Conservation (phyloP, 2,888 invertebrate genomes). For the Leptarthrus brevirostris region DNA sequence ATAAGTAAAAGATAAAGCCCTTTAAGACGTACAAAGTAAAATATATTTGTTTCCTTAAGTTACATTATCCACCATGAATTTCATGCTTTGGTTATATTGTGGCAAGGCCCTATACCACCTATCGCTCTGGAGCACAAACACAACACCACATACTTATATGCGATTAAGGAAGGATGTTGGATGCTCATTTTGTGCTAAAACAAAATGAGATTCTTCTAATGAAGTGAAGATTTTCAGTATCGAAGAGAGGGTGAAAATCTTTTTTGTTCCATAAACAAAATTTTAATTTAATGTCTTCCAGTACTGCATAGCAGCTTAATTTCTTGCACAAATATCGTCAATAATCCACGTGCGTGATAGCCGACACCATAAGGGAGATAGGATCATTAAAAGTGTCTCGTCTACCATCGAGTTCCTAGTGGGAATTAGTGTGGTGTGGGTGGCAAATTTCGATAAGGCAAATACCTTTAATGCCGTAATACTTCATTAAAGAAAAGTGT, state of each 20-base stretch:
- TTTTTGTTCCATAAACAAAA: not conserved
- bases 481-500: slow-evolving; percentile 56
- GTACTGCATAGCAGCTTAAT: not conserved
- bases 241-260: not conserved
- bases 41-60: slow-evolving; percentile 52
- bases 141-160: slow-evolving; percentile 15
- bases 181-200: slow-evolving; percentile 22
- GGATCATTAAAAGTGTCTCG: slow-evolving; percentile 33
- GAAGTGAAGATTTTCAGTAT: slow-evolving; percentile 42
- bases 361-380: not conserved
- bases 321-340: not conserved
- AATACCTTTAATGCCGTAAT: slow-evolving; percentile 51
- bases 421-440: slow-evolving; percentile 14
- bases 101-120: slow-evolving; percentile 35
- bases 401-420: slow-evolving; percentile 3
- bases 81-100: slow-evolving; percentile 47
- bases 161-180: slow-evolving; percentile 21
- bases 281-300: slow-evolving; percentile 26
- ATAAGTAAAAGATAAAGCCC: slow-evolving; percentile 51
- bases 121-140: slow-evolving; percentile 26
- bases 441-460: slow-evolving; percentile 47
- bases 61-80: slow-evolving; percentile 51
- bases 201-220: slow-evolving; percentile 44
- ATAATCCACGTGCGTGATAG: slow-evolving; percentile 20
- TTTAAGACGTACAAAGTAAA: slow-evolving; percentile 52